phyloP scores from a whole-genome alignment of 2,113 vertebrate species.

The Lasiurus cinereus region DNA sequence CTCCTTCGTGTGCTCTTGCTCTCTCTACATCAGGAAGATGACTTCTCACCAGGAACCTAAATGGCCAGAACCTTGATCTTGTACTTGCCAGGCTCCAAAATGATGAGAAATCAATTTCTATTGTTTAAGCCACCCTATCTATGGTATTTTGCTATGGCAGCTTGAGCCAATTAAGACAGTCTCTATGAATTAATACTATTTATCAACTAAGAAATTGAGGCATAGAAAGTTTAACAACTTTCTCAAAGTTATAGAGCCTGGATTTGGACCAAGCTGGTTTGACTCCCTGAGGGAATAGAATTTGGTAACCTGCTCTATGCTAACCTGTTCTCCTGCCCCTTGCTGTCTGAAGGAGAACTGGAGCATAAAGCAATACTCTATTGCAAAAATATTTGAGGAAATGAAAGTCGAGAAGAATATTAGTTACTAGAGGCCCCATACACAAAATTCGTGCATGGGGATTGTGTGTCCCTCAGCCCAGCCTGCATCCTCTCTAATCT shows the following conservation, averaged over 20 bases:
- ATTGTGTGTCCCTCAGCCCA: too few relatives aligned
- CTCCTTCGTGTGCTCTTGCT: neutral
- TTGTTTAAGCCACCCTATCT: neutral
- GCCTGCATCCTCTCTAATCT: too few relatives aligned
- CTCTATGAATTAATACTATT: too few relatives aligned
- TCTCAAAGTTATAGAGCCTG: neutral
- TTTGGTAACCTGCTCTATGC: neutral
- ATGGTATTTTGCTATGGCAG: neutral
- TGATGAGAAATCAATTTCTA: neutral
- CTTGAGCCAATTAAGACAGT: neutral
- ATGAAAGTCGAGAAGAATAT: neutral
- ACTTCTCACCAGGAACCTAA: neutral
- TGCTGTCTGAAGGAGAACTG: neutral
- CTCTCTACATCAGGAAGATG: neutral
- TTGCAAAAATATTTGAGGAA: conserved; percentile 27
- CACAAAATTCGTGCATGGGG: too few relatives aligned
- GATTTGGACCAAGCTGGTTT: neutral
- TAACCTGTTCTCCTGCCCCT: neutral
- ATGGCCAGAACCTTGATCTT: neutral
- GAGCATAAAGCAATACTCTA: neutral
- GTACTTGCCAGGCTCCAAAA: neutral
- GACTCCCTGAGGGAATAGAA: neutral
- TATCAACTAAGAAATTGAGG: neutral
- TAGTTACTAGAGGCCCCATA: too few relatives aligned
- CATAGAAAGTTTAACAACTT: neutral